Percentiles rank a stretch among this genome's conserved stretches.
Evolutionary conservation across 2,113 vertebrate species (phyloP).

Genomic region (Myocastor coypus): DNA sequence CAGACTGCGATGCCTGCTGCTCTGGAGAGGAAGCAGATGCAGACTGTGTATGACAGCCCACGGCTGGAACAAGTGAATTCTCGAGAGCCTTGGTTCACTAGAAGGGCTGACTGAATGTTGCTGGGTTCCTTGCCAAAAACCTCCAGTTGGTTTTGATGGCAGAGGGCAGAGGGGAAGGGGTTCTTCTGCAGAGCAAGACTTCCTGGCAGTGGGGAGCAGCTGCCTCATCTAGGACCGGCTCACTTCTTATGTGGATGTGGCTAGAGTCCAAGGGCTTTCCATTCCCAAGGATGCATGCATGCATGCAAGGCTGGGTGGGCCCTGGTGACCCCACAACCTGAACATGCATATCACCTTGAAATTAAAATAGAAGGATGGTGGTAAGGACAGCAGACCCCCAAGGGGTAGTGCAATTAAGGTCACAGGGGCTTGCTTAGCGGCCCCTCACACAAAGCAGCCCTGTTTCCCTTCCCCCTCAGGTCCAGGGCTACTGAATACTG

Average conservation of each 20-base stretch:
- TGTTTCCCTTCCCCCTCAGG: background rate
- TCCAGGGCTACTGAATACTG: background rate
- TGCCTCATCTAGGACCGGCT: background rate
- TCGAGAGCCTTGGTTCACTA: background rate
- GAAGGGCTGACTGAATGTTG: background rate
- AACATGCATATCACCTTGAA: background rate
- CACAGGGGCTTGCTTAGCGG: background rate
- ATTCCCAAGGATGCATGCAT: background rate
- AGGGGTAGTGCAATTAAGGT: background rate
- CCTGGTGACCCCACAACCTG: background rate
- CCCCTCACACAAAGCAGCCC: no score
- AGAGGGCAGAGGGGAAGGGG: slow-evolving; percentile 13
- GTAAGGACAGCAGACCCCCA: background rate
- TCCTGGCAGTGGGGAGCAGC: background rate
- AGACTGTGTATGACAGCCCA: background rate
- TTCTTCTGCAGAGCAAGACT: background rate
- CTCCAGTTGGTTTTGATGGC: background rate
- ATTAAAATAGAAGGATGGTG: background rate
- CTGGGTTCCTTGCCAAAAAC: background rate
- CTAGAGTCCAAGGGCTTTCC: background rate
- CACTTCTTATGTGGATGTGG: background rate
- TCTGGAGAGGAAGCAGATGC: background rate
- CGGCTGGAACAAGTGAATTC: background rate
- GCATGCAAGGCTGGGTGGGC: no score
- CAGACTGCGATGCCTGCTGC: background rate